These are phyloP conservation scores for Chelonus formosanus DNA, from an alignment of 2,888 invertebrate genomes.

Conservation along the genomic window DNA sequence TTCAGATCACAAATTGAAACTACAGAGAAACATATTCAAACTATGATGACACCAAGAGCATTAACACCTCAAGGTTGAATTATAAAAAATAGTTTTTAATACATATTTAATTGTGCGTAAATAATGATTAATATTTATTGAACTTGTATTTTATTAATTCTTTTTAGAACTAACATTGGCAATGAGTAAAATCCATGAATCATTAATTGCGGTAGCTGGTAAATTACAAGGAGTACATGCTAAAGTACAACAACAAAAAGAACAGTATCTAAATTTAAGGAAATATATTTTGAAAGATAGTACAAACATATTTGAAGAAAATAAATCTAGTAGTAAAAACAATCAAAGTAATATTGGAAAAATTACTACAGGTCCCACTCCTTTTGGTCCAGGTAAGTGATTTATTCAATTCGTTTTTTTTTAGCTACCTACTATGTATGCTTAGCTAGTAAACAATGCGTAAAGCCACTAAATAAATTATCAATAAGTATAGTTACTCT, in stretches of 20 bases:
- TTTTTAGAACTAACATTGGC: slow-evolving; percentile 78
- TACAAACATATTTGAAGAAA: slow-evolving; percentile 77
- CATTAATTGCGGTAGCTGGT: slow-evolving; percentile 87
- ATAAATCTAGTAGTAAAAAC: slow-evolving; percentile 49
- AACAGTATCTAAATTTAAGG: slow-evolving; percentile 82
- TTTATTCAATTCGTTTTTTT: slow-evolving; percentile 12
- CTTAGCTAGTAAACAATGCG: no score
- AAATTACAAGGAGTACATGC: slow-evolving; percentile 83
- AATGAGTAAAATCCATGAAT: slow-evolving; percentile 84
- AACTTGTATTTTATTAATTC: slow-evolving; percentile 15
- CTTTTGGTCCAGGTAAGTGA: slow-evolving; percentile 66
- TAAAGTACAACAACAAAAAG: slow-evolving; percentile 82
- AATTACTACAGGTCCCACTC: slow-evolving; percentile 72
- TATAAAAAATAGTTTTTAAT: slow-evolving; percentile 27
- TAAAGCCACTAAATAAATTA: no score
- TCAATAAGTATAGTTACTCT: no score
- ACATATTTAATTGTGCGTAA: background rate
- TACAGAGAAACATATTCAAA: slow-evolving; percentile 77
- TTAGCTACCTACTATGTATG: background rate
- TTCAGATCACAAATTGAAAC: slow-evolving; percentile 78
- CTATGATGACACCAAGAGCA: slow-evolving; percentile 72
- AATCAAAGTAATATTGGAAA: slow-evolving; percentile 56
- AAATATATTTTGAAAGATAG: slow-evolving; percentile 81
- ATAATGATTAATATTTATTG: slow-evolving; percentile 1
- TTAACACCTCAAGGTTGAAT: slow-evolving; percentile 73